A percentile compares a stretch with the other conserved stretches of the same genome.
phyloP scores from a whole-genome alignment of 2,888 invertebrate species.

The Megamerina dolium region DNA sequence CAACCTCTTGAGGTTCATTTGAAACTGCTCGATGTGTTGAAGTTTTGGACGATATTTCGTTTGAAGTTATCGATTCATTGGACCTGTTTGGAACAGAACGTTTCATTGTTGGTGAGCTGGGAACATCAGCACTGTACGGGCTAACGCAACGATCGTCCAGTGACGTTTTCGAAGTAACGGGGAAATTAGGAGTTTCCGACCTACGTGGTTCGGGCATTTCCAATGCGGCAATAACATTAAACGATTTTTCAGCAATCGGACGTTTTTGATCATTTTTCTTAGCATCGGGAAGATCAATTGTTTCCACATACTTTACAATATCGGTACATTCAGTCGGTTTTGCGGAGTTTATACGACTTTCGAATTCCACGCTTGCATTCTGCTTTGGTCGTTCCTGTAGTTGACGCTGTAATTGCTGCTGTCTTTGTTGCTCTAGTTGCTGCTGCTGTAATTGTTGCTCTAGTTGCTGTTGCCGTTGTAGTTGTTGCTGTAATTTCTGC shows the following conservation, averaged over 20 bases:
- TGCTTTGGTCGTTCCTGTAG: neutral
- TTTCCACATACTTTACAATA: slow-evolving; percentile 19
- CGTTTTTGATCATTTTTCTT: slow-evolving; percentile 13
- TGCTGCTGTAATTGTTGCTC: neutral
- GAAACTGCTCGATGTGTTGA: neutral
- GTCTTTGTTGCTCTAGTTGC: neutral
- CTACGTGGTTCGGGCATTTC: too few species aligned
- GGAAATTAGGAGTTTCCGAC: slow-evolving; percentile 87
- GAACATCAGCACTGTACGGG: slow-evolving; percentile 26
- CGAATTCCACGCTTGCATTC: slow-evolving; percentile 1
- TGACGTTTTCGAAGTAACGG: slow-evolving; percentile 76
- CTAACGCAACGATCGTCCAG: slow-evolving; percentile 54
- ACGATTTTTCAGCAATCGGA: slow-evolving; percentile 17
- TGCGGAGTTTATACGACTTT: too few species aligned
- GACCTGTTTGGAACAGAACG: too few species aligned
- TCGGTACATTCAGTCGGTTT: too few species aligned
- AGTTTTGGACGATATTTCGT: too few species aligned
- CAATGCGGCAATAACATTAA: slow-evolving; percentile 11
- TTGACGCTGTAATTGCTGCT: neutral
- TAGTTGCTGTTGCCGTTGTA: neutral
- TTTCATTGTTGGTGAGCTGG: slow-evolving; percentile 13
- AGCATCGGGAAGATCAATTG: slow-evolving; percentile 12
- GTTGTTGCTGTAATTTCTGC: neutral
- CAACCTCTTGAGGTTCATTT: slow-evolving; percentile 65
- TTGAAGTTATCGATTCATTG: too few species aligned